Evolutionary conservation across 2,113 vertebrate species (phyloP).

Genomic region (Oreocharis arfaki): DNA sequence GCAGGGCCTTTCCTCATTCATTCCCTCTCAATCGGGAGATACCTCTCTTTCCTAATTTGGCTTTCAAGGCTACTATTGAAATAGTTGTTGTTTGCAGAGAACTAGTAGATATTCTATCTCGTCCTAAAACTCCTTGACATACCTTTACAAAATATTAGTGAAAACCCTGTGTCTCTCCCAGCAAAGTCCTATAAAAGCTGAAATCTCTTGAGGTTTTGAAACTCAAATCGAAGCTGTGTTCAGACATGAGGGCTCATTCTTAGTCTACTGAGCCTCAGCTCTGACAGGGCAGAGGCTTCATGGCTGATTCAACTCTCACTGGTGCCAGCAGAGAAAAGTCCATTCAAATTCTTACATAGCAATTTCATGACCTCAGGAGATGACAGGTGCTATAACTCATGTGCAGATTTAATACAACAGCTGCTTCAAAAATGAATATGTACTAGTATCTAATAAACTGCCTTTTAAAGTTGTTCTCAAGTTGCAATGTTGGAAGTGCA

Average conservation of each 20-base stretch:
- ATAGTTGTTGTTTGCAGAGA: not conserved
- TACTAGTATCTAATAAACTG: not conserved
- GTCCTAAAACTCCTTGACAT: not conserved
- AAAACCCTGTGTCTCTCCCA: not conserved
- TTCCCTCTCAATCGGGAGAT: not conserved
- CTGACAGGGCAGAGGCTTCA: not conserved
- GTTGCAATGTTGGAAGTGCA: not conserved
- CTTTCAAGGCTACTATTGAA: not conserved
- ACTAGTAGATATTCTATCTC: not conserved
- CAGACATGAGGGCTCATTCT: not conserved
- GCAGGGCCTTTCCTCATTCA: not conserved
- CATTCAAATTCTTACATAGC: not conserved
- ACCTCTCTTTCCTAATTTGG: not conserved
- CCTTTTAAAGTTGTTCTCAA: not conserved
- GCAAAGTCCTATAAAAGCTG: not conserved
- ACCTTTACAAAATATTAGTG: not conserved
- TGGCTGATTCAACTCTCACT: not conserved
- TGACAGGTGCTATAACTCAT: not conserved
- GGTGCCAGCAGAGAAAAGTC: not conserved
- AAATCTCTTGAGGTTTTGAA: not conserved
- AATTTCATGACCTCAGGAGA: not conserved
- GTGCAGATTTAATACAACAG: constrained; percentile 5
- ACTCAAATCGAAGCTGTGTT: not conserved
- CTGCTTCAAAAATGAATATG: not conserved
- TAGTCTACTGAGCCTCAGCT: not conserved